Evolutionary conservation across 2,797 vertebrate genomes (phyloP).

Genomic region (Pipistrellus pipistrellus): DNA sequence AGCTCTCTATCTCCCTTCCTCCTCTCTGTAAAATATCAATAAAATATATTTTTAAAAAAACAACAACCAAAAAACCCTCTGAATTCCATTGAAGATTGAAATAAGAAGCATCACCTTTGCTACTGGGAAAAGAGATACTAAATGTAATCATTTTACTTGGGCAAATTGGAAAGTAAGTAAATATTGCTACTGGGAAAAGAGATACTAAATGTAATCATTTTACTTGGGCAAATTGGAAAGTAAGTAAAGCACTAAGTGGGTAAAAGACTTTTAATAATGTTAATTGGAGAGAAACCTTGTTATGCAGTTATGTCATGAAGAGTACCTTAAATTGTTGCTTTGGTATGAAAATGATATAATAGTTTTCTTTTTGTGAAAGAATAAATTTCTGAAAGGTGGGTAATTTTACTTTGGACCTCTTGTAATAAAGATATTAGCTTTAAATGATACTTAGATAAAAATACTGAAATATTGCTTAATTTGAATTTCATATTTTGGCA

Average conservation of each 20-base stretch:
- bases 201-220: constrained; percentile 25
- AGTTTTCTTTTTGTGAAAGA: constrained; percentile 62
- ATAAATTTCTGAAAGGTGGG: constrained; percentile 64
- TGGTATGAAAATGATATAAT: constrained; percentile 49
- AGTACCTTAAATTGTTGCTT: constrained; percentile 33
- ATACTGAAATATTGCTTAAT: constrained; percentile 37
- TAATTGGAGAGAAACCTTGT: constrained; percentile 23
- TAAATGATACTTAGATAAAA: constrained; percentile 51
- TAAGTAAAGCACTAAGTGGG: not conserved
- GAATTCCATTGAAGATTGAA: constrained; percentile 15
- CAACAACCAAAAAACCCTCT: not conserved
- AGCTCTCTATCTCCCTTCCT: too few species aligned
- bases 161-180: constrained; percentile 46
- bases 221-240: constrained; percentile 44
- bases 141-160: constrained; percentile 29
- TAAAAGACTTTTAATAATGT: constrained; percentile 53
- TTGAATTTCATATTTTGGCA: constrained; percentile 56
- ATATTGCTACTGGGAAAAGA: constrained; percentile 54
- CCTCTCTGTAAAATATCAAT: too few species aligned
- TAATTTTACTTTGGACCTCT: constrained; percentile 65
- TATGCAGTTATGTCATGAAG: not conserved
- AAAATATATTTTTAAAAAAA: too few species aligned
- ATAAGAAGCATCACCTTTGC: not conserved
- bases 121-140: constrained; percentile 44
- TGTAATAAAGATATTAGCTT: constrained; percentile 56